A percentile compares a stretch with the other conserved stretches of the same genome.
phyloP scores from a whole-genome alignment of 2,113 vertebrate genomes.

The Sorex fumeus region DNA sequence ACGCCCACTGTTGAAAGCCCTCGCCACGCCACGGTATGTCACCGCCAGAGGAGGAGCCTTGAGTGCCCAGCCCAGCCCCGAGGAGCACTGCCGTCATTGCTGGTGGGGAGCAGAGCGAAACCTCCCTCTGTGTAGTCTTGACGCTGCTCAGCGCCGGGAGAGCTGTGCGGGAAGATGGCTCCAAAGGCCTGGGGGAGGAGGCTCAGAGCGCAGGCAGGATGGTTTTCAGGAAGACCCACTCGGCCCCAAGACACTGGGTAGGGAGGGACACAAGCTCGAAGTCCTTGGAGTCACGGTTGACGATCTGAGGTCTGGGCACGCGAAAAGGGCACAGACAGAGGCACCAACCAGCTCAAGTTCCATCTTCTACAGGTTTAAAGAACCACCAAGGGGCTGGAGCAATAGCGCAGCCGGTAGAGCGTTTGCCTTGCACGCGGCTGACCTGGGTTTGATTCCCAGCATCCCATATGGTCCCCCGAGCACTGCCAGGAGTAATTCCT shows the following conservation, averaged over 20 bases:
- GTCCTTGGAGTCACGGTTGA: neutral
- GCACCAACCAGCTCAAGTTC: too few species aligned
- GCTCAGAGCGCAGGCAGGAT: neutral
- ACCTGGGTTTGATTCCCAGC: too few species aligned
- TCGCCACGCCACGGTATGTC: neutral
- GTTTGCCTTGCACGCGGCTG: too few species aligned
- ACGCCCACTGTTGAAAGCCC: too few species aligned
- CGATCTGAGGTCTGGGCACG: too few species aligned
- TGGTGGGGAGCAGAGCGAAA: constrained; percentile 3
- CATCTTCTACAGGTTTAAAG: too few species aligned
- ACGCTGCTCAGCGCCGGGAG: neutral
- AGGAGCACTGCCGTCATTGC: neutral
- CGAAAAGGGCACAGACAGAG: too few species aligned
- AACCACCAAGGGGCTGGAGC: too few species aligned
- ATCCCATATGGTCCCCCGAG: too few species aligned
- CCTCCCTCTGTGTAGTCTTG: neutral
- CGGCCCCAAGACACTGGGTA: neutral
- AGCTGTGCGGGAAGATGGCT: too few species aligned
- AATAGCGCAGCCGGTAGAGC: too few species aligned
- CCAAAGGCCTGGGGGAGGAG: neutral
- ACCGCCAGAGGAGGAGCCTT: neutral
- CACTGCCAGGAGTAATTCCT: too few species aligned
- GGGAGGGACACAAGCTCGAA: neutral
- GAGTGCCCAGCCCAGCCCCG: neutral
- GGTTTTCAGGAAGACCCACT: constrained; percentile 19